Evolutionary conservation across 2,113 vertebrate genomes (phyloP), one percentile per base, ranked within the genome.

Genomic region (Prunella himalayana): DNA sequence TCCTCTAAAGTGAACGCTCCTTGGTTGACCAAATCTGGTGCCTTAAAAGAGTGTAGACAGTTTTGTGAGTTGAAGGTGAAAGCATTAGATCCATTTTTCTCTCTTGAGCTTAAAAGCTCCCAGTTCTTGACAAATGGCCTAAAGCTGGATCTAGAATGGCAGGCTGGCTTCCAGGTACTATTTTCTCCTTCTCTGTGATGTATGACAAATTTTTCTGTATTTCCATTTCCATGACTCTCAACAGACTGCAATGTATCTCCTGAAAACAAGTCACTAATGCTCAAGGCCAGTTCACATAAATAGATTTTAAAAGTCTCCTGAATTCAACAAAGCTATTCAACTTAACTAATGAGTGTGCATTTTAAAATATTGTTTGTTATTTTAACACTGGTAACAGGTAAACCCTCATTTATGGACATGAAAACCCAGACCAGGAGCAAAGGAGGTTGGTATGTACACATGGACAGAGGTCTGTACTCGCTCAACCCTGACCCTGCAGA

Each of bases 31-130:
- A 59, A 31, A 89, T 69, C 24, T 75, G 24, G 19, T 78, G 39
- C 44, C 81, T 76, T 69, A 18, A 47, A 71, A 59, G 35, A 54
- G 31, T 15, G 41, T 3, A 3, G 3, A 80, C 37, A 75, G 15
- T 68, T 95, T 80, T 78, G 53, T 49, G 70, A 84, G 61, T 63
- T 84, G 60, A 70, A 50, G 47, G 39, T 49, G 27, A 84, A 92
- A 63, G 39, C 2, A 3, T 0, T 77, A 47, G n/a, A 89, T 71
- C 19, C 14, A 66, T 59, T 75, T 78, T 70, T 44, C 31, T 91
- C 63, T 87, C 44, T 70, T 60, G 73, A 82, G 31, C 41, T 65
- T 70, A 83, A 72, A 80, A 90, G 15, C 16, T 63, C 30, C 9
- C 44, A 50, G 16, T 27, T 90, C 81, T 65, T 71, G 44, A 85